These are phyloP conservation scores for Polydrusus tereticollis DNA, from an alignment of 2,888 invertebrate genomes.

Conservation along the genomic window DNA sequence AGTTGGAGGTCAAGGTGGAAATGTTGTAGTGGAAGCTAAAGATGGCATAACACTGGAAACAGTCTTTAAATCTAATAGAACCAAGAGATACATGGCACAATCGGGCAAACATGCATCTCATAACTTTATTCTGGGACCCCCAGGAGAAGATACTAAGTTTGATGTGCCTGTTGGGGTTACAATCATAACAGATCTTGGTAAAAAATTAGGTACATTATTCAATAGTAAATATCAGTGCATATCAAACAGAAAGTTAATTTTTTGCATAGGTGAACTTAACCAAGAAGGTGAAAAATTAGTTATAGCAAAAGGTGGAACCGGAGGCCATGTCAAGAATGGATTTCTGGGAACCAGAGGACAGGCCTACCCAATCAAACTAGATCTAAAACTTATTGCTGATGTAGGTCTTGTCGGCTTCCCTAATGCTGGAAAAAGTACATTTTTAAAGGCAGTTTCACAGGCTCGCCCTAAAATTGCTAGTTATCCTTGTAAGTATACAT, in stretches of 20 bases:
- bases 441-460: constrained; percentile 85
- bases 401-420: constrained; percentile 91
- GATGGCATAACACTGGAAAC: constrained; percentile 72
- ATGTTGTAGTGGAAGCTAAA: constrained; percentile 80
- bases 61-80: constrained; percentile 70
- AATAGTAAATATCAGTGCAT: constrained; percentile 9
- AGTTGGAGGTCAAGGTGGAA: constrained; percentile 92
- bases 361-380: constrained; percentile 77
- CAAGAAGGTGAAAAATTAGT: constrained; percentile 75
- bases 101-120: constrained; percentile 83
- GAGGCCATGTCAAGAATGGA: constrained; percentile 82
- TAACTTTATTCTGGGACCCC: constrained; percentile 80
- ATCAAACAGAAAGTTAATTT: not conserved
- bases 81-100: constrained; percentile 75
- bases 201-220: constrained; percentile 70
- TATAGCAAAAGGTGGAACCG: constrained; percentile 85
- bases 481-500: constrained; percentile 83
- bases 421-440: constrained; percentile 95
- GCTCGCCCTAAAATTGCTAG: constrained; percentile 92
- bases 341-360: constrained; percentile 86
- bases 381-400: constrained; percentile 94
- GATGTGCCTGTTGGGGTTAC: constrained; percentile 87
- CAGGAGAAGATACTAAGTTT: constrained; percentile 79
- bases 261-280: constrained; percentile 79
- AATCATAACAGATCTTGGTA: constrained; percentile 77